Evolutionary conservation across 2,797 vertebrate genomes (phyloP).

Genomic region (Chelmon rostratus): DNA sequence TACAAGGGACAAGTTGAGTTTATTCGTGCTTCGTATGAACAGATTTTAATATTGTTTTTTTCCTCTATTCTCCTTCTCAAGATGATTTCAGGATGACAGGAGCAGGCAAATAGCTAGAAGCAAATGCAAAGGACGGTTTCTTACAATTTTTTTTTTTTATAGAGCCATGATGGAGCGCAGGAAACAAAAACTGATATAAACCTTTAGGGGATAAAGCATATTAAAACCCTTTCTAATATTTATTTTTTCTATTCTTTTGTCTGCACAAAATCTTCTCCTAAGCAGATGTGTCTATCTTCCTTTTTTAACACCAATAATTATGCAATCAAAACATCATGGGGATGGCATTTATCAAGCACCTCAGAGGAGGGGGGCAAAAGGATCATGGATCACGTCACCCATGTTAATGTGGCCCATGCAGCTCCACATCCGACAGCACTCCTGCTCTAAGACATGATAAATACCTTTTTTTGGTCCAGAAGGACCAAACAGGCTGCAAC

Average conservation of each 20-base stretch:
- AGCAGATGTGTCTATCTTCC: slow-evolving; percentile 32
- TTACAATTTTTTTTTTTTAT: slow-evolving; percentile 22
- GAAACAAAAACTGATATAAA: slow-evolving; percentile 41
- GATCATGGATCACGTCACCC: slow-evolving; percentile 76
- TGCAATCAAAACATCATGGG: slow-evolving; percentile 63
- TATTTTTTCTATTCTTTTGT: slow-evolving; percentile 29
- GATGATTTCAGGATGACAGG: slow-evolving; percentile 54
- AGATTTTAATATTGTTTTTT: slow-evolving; percentile 4
- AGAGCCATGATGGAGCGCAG: slow-evolving; percentile 51
- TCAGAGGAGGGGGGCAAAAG: slow-evolving; percentile 32
- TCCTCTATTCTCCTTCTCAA: slow-evolving; percentile 8
- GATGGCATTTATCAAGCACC: slow-evolving; percentile 45
- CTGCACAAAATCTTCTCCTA: slow-evolving; percentile 44
- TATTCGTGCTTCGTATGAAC: slow-evolving; percentile 44
- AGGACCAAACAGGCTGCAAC: slow-evolving; percentile 79
- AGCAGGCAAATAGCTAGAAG: slow-evolving; percentile 68
- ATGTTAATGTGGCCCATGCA: slow-evolving; percentile 72
- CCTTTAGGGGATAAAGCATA: slow-evolving; percentile 47
- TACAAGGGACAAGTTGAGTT: slow-evolving; percentile 45
- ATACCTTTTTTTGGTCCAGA: slow-evolving; percentile 61
- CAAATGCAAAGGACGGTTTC: slow-evolving; percentile 71
- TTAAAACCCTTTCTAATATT: slow-evolving; percentile 45
- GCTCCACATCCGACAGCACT: slow-evolving; percentile 60
- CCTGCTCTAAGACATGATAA: slow-evolving; percentile 54
- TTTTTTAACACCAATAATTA: slow-evolving; percentile 64